Percentiles rank a stretch among this genome's conserved stretches.
Evolutionary conservation across 2,113 vertebrate species (phyloP).

Genomic region (Xerus inauris): DNA sequence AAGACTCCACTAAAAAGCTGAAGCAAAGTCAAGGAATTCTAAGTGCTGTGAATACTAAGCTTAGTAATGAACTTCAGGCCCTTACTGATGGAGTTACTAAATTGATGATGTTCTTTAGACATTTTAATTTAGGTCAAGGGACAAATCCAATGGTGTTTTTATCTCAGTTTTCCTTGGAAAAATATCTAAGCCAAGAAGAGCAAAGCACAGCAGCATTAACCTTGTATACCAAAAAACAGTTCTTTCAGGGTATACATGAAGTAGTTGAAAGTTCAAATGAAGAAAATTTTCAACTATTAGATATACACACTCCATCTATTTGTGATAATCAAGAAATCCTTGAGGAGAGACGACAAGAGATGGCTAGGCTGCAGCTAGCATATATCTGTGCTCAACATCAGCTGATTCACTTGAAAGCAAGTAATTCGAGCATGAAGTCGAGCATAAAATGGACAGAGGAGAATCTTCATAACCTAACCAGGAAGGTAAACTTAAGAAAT

Average conservation of each 20-base stretch:
- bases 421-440: slow-evolving; percentile 86
- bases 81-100: slow-evolving; percentile 85
- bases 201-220: slow-evolving; percentile 90
- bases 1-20: slow-evolving; percentile 76
- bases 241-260: slow-evolving; percentile 86
- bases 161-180: slow-evolving; percentile 89
- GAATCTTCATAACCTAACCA: slow-evolving; percentile 77
- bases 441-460: slow-evolving; percentile 88
- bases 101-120: slow-evolving; percentile 85
- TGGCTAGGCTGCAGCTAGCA: slow-evolving; percentile 90
- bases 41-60: slow-evolving; percentile 84
- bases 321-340: slow-evolving; percentile 66
- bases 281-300: slow-evolving; percentile 87
- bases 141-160: slow-evolving; percentile 83
- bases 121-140: slow-evolving; percentile 59
- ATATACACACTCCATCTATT: slow-evolving; percentile 82
- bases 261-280: slow-evolving; percentile 88
- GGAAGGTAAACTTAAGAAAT: slow-evolving; percentile 82
- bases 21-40: slow-evolving; percentile 85
- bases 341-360: slow-evolving; percentile 85
- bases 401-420: slow-evolving; percentile 88
- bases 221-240: slow-evolving; percentile 87
- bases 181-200: slow-evolving; percentile 92
- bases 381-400: slow-evolving; percentile 90
- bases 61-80: slow-evolving; percentile 86